Evolutionary conservation across 2,888 invertebrate species (phyloP).

Genomic region (Leptarthrus brevirostris): DNA sequence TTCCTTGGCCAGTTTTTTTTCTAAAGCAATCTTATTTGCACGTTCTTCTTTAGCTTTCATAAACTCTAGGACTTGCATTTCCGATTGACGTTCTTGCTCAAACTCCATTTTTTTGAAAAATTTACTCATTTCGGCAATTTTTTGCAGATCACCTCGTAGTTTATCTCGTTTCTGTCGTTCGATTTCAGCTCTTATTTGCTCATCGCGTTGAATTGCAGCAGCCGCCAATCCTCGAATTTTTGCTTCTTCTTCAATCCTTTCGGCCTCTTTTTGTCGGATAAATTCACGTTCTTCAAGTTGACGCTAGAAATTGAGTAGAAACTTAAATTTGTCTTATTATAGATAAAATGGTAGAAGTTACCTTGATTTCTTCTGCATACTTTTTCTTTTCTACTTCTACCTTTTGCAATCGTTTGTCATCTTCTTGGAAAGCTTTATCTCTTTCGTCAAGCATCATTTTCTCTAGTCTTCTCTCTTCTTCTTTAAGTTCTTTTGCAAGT

Average conservation of each 20-base stretch:
- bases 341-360: not conserved
- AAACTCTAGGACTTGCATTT: constrained; percentile 64
- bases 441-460: constrained; percentile 63
- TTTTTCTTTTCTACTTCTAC: constrained; percentile 59
- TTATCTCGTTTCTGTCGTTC: constrained; percentile 60
- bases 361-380: constrained; percentile 63
- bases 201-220: constrained; percentile 61
- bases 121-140: constrained; percentile 62
- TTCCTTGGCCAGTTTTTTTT: constrained; percentile 62
- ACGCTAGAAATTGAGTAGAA: constrained; percentile 51
- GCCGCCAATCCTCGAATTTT: constrained; percentile 60
- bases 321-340: not conserved
- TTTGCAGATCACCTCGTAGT: constrained; percentile 63
- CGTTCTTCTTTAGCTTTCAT: constrained; percentile 64
- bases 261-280: constrained; percentile 63
- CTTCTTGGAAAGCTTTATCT: constrained; percentile 60
- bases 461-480: constrained; percentile 64
- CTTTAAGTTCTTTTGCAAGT: constrained; percentile 60
- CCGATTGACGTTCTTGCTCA: constrained; percentile 64
- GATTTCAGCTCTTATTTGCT: constrained; percentile 60
- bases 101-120: constrained; percentile 63
- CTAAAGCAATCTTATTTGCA: constrained; percentile 61
- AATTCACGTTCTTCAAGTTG: constrained; percentile 64
- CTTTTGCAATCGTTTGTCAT: constrained; percentile 60
- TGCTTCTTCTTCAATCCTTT: constrained; percentile 65